Base-by-base conservation (phyloP, 2,113 vertebrate genomes). In the Cricetomys ansorgei region DNA sequence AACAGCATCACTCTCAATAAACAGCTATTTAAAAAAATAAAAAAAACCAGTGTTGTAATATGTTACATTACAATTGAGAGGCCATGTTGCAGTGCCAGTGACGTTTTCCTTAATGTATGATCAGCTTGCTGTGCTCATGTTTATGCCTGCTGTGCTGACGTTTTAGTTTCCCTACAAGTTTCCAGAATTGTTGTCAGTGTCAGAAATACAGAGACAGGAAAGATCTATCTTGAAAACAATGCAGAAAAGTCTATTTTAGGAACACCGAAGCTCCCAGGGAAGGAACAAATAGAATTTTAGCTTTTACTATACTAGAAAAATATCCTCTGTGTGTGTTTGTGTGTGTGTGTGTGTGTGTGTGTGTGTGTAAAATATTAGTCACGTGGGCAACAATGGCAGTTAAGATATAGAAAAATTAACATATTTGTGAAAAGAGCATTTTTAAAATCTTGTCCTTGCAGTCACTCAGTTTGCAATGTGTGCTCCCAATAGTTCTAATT, bases 381-480 rank as follows among this genome's bases (percentile, higher is more conserved):
- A 77, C 62, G 43, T 80, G 72, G 19, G 19, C 93, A 19, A 89
- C n/a, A 65, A 90, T 88, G 10, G 19, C 79, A 73, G 59, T 91
- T 79, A 65, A 48, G 73, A 72, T 92, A 37, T 21, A 94, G 89
- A 69, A 80, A 96, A 79, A 80, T 62, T 69, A 90, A 73, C 92
- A 93, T 65, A 75, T 77, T 95, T 94, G 79, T 95, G 80, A 97
- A 97, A 97, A 97, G 97, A 97, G 81, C 95, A 95, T 93, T 95
- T 95, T 97, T 79, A 8, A 29, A 93, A 70, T 86, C 80, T 77
- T 88, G 48, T 91, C 65, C 65, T 92, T 96, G 94, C 48, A 94
- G 83, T 94, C 88, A 67, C 72, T 97, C 85, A 16, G 19, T 91
- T 94, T 97, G 90, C 88, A 91, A 90, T 92, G 37, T 55, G 11